A percentile compares a stretch with the other conserved stretches of the same genome.
phyloP scores from a whole-genome alignment of 2,113 vertebrate genomes.

The Lipotes vexillifer region DNA sequence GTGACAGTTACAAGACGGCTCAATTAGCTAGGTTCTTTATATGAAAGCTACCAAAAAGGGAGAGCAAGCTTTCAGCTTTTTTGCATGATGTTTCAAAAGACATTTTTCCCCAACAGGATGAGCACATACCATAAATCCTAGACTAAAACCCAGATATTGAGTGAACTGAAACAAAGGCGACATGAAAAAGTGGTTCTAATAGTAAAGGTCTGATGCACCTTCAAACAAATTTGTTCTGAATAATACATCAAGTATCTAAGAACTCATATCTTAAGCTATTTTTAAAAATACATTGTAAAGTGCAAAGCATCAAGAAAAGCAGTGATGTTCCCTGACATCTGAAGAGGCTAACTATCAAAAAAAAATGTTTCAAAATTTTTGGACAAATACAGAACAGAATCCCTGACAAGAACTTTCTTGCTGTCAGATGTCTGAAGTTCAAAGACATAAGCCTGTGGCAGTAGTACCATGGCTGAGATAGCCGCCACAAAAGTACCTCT shows the following conservation, averaged over 20 bases:
- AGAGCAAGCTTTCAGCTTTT: background rate
- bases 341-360: constrained; percentile 9
- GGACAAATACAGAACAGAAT: background rate
- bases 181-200: constrained; percentile 13
- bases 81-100: constrained; percentile 20
- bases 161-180: constrained; percentile 45
- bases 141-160: background rate
- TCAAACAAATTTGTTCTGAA: constrained; percentile 56
- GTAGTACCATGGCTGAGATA: background rate
- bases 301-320: constrained; percentile 25
- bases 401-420: constrained; percentile 12
- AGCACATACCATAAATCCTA: constrained; percentile 20
- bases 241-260: constrained; percentile 64
- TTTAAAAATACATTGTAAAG: constrained; percentile 38
- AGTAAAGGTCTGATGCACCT: constrained; percentile 25
- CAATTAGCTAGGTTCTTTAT: background rate
- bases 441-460: constrained; percentile 11
- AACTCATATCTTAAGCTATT: constrained; percentile 48
- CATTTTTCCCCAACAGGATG: background rate
- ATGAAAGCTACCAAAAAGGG: background rate
- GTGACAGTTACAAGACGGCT: background rate
- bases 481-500: background rate
- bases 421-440: constrained; percentile 52
- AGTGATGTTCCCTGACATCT: background rate
- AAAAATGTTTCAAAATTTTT: background rate